A percentile compares a stretch with the other conserved stretches of the same genome.
Conservation (phyloP, 2,888 invertebrate species). For the Cephalotes varians region DNA sequence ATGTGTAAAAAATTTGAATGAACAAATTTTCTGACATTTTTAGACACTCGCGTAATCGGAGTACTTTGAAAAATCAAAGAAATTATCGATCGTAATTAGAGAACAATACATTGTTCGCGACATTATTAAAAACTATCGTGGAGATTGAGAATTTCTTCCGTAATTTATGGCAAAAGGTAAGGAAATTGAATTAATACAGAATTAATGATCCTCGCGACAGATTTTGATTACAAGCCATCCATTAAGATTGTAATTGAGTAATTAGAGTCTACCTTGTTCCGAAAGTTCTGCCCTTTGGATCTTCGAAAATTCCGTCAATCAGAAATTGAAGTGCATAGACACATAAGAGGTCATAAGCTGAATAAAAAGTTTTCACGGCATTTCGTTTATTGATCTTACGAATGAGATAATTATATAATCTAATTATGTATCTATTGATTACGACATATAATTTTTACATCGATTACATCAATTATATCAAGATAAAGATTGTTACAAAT, state of each 20-base stretch:
- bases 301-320: neutral
- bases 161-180: conserved; percentile 6
- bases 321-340: neutral
- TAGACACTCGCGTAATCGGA: neutral
- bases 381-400: neutral
- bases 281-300: neutral
- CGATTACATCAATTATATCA: neutral
- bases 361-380: neutral
- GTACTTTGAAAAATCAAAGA: neutral
- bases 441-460: neutral
- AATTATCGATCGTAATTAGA: conserved; percentile 1
- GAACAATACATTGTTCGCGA: neutral
- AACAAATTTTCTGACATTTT: neutral
- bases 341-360: neutral
- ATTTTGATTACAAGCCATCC: conserved; percentile 13
- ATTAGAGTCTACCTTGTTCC: conserved; percentile 15
- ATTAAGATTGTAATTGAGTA: conserved; percentile 42
- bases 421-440: neutral
- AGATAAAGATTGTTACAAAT: neutral
- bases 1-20: neutral
- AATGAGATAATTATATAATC: neutral
- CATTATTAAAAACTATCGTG: neutral
- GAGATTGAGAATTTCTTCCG: conserved; percentile 1
- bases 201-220: conserved; percentile 18
- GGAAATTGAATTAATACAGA: conserved; percentile 22